These are phyloP conservation scores for Coendou prehensilis DNA, from an alignment of 2,797 vertebrate genomes.

Conservation along the genomic window DNA sequence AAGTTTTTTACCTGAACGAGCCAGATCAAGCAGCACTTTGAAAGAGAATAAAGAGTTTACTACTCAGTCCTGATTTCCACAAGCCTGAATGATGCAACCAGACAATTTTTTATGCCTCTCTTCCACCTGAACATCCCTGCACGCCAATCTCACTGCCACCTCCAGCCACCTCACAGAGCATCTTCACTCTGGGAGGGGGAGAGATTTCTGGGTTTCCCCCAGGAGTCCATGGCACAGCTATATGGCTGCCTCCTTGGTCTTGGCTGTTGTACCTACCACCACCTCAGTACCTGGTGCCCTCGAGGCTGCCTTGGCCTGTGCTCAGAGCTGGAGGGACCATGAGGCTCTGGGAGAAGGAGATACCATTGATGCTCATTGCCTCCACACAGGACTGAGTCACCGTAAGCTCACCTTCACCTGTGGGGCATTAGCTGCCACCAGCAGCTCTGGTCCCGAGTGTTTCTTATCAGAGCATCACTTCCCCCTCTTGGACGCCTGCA, in stretches of 20 bases:
- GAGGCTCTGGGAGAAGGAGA: neutral
- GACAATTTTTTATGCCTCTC: constrained; percentile 69
- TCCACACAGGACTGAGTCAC: neutral
- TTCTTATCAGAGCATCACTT: neutral
- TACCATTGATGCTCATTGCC: neutral
- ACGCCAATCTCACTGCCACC: constrained; percentile 1
- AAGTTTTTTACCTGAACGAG: neutral
- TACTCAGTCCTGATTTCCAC: constrained; percentile 49
- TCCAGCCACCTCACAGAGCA: neutral
- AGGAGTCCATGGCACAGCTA: neutral
- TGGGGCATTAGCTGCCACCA: fast-evolving
- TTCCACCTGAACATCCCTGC: constrained; percentile 63
- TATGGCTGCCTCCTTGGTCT: neutral
- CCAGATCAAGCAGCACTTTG: neutral
- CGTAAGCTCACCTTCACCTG: no score
- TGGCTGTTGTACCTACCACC: neutral
- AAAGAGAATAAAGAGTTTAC: constrained; percentile 51
- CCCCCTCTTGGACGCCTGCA: neutral
- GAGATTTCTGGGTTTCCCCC: neutral
- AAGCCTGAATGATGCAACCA: constrained; percentile 60
- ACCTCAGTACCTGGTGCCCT: neutral
- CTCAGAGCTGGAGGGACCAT: neutral
- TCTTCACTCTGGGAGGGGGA: neutral
- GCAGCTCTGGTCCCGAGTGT: no score
- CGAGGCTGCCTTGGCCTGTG: neutral